These are phyloP conservation scores for Setophaga coronata DNA, from an alignment of 2,113 vertebrate genomes.

Conservation along the genomic window DNA sequence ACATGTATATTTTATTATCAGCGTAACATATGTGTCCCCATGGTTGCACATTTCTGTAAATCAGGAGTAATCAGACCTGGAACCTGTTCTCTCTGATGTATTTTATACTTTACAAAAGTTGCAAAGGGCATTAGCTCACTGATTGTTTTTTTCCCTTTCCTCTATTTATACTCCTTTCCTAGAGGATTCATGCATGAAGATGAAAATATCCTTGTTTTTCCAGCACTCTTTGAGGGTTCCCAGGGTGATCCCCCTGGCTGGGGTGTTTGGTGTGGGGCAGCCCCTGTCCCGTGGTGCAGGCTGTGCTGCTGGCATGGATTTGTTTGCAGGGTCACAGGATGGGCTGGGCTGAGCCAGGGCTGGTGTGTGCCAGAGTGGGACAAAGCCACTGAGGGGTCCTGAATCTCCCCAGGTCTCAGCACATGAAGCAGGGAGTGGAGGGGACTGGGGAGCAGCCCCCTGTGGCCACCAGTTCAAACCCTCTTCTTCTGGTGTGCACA, in stretches of 20 bases:
- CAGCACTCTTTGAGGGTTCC: neutral
- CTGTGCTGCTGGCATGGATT: fast-evolving
- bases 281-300: fast-evolving
- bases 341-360: neutral
- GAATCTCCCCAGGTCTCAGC: neutral
- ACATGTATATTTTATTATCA: neutral
- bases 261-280: neutral
- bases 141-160: neutral
- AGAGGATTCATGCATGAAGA: fast-evolving
- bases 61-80: neutral
- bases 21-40: neutral
- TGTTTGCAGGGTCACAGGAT: neutral
- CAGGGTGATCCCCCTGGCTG: fast-evolving
- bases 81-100: neutral
- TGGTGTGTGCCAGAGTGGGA: fast-evolving
- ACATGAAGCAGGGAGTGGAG: fast-evolving
- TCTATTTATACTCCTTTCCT: neutral
- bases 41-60: neutral
- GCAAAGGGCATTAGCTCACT: neutral
- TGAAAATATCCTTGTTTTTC: neutral
- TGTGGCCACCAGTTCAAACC: fast-evolving
- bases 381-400: neutral
- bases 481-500: neutral
- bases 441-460: neutral
- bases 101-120: neutral